Base-by-base conservation (phyloP, 2,888 invertebrate genomes). In the Anarsia innoxiella region DNA sequence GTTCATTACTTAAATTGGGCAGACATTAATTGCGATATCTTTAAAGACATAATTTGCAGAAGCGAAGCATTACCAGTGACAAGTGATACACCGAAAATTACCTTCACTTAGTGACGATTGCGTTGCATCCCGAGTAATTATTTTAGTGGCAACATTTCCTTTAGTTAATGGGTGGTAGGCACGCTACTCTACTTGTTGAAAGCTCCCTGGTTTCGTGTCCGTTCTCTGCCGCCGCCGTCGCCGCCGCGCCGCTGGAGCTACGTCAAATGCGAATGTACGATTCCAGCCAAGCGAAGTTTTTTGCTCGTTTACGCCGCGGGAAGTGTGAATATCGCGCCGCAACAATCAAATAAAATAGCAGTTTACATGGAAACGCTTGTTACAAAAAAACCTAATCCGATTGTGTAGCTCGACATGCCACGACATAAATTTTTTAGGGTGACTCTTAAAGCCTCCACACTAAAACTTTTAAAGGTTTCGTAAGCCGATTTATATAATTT, bases 281-380 rank as follows among this genome's bases (percentile, higher is more conserved):
- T 64, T 56, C 58, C 53, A 42, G 40, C 50, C 45, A 45, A 49
- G 42, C 39, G 34, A 34, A 42, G 39, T 36, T 37, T 66, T 72
- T 72, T 70, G 59, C 54, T 57, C 49, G 42, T 53, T 51, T 54
- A 52, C 53, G 44, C 58, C 40, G 56, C 60, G 52, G 48, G 57
- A 66, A 68, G 73, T 74, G 74, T 62, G 64, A 73, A 70, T 64
- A 70, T 69, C 60, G 59, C 62, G 60, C 61, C 59, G 53, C 51
- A 46, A 49, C 48, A 45, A 40, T 47, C 47, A 49, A 48, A 57
- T 57, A 66, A 66, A 66, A 56, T 60, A 56, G 49, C 48, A 39
- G 43, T 47, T 36, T 37, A 52, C 55, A 51, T 41, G 37, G 27
- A 38, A 40, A 39, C 30, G 32, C 34, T 39, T 50, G 50, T 51